Evolutionary conservation across 2,113 vertebrate species (phyloP), one percentile per base, ranked within the genome.

Genomic region (Hippolais icterina): DNA sequence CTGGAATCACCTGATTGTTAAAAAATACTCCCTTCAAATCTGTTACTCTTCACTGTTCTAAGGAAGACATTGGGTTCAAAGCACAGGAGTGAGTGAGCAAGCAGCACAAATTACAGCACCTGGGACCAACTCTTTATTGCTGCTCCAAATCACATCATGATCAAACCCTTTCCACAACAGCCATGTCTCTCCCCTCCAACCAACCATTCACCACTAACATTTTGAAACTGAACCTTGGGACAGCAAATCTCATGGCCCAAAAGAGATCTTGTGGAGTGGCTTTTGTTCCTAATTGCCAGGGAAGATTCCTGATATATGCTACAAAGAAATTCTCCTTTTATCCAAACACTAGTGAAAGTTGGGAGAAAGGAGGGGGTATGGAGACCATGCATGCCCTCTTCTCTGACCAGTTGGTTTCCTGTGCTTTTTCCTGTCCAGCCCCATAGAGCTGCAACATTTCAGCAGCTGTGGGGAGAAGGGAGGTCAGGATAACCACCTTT

Each of bases 321-420:
- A 31, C 47, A 56, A 87, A 87, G 12, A 84, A 96, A 82, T 54
- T 39, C 15, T 52, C 22, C 39, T 49, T 93, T 68, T 70, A 87
- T 15, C 42, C 60, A 75, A 71, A 28, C 35, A 35, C 54, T 47
- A 59, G 57, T 24, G 27, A 49, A 83, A 81, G 41, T 0, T 33
- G 31, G 46, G 41, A 94, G 63, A 89, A 83, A 92, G 11, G 15
- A 52, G 16, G 12, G 0, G 2, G 13, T 68, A 76, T 37, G 28
- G 49, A 94, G 59, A 46, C 29, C 23, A 64, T 0, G 0, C 1
- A 0, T 53, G 27, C 27, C 25, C 42, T 61, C 37, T 41, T 60
- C 74, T 70, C 74, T 72, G 63, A 70, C 10, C 52, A 68, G 29
- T 29, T 33, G 33, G 29, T 39, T 92, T 33, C 44, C 57, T 11